Evolutionary conservation across 2,797 vertebrate genomes (phyloP).

Genomic region (Apogon hyalosoma): DNA sequence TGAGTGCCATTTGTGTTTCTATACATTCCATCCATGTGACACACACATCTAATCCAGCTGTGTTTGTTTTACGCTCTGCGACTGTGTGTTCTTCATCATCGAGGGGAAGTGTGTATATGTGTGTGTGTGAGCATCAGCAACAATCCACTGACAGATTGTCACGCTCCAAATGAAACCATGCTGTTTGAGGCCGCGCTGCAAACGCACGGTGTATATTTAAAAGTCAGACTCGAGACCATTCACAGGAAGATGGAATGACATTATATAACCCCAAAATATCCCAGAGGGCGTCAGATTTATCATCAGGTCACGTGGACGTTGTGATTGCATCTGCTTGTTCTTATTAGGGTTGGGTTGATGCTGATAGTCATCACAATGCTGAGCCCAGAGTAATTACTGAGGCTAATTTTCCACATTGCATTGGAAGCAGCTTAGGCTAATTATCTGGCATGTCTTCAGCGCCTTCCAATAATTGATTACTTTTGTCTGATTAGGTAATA

Average conservation of each 20-base stretch:
- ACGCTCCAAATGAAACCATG: constrained; percentile 58
- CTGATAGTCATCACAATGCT: no score
- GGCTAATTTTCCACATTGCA: no score
- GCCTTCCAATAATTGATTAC: no score
- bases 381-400: no score
- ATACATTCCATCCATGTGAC: constrained; percentile 65
- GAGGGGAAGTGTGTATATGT: constrained; percentile 22
- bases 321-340: constrained; percentile 3
- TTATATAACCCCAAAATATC: constrained; percentile 17
- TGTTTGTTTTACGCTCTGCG: constrained; percentile 61
- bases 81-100: constrained; percentile 58
- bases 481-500: no score
- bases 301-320: neutral
- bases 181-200: constrained; percentile 28
- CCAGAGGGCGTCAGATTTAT: constrained; percentile 11
- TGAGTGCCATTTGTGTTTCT: constrained; percentile 37
- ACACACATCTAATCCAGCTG: constrained; percentile 68
- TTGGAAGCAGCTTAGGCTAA: no score
- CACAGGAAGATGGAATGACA: constrained; percentile 27
- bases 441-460: no score
- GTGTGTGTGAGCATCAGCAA: constrained; percentile 13
- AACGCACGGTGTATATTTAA: constrained; percentile 48
- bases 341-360: neutral
- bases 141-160: constrained; percentile 52
- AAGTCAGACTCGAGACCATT: constrained; percentile 24